Percentiles rank a stretch among this genome's conserved stretches.
Evolutionary conservation across 2,888 invertebrate species (phyloP).

Genomic region (Luperina testacea): DNA sequence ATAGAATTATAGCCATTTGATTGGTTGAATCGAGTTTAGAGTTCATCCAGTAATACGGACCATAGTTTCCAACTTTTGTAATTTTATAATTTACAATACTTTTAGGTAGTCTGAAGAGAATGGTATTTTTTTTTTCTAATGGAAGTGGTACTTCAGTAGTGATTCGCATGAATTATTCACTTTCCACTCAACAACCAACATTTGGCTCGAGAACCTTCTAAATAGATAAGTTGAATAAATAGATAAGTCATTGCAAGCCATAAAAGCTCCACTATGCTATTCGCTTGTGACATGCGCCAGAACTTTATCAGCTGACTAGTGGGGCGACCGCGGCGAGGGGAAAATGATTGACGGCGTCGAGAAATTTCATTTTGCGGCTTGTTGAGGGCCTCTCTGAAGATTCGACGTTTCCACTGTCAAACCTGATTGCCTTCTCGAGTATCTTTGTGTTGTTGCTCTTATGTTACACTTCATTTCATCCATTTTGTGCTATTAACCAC

Average conservation of each 20-base stretch:
- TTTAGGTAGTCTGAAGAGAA: not conserved
- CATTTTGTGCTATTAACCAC: slow-evolving; percentile 78
- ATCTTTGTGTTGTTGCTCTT: slow-evolving; percentile 82
- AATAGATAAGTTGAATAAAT: not conserved
- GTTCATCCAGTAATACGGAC: not conserved
- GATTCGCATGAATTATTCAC: not conserved
- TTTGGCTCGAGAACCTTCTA: not conserved
- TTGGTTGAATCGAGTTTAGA: not conserved
- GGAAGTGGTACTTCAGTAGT: not conserved
- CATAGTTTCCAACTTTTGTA: not conserved
- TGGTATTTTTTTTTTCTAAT: no score
- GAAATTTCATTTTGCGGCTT: slow-evolving; percentile 90
- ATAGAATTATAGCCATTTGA: not conserved
- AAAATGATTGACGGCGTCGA: slow-evolving; percentile 89
- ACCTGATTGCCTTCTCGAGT: slow-evolving; percentile 82
- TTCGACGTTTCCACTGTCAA: slow-evolving; percentile 77
- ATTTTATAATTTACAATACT: not conserved
- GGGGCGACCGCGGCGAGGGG: slow-evolving; percentile 79
- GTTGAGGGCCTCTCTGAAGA: slow-evolving; percentile 85
- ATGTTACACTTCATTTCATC: slow-evolving; percentile 84
- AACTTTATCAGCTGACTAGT: slow-evolving; percentile 72
- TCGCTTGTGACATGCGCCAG: slow-evolving; percentile 61
- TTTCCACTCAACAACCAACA: not conserved
- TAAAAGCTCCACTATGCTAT: not conserved
- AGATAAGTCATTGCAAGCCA: not conserved